A percentile compares a stretch with the other conserved stretches of the same genome.
Evolutionary conservation across 2,113 vertebrate species (phyloP).

Genomic region (human (Homo sapiens)): GRCh38 chr3:135564001-135564500

Average conservation of each 20-base stretch:
- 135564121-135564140: neutral
- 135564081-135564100: neutral
- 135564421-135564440: constrained; percentile 24
- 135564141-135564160: neutral
- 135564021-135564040: neutral
- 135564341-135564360: neutral
- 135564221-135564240: neutral
- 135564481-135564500: constrained; percentile 68
- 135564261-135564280: too few species aligned
- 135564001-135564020: neutral
- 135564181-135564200: neutral
- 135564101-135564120: neutral
- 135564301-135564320: neutral
- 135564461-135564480: constrained; percentile 40
- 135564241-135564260: neutral
- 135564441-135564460: constrained; percentile 56
- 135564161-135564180: neutral
- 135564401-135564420: neutral
- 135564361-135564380: neutral
- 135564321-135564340: neutral
- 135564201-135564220: neutral
- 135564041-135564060: neutral
- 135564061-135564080: neutral
- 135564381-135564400: neutral
- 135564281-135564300: neutral